Base-by-base conservation (phyloP, 92 coral and sea anemone genomes). In the Zoanthus solanderi region DNA sequence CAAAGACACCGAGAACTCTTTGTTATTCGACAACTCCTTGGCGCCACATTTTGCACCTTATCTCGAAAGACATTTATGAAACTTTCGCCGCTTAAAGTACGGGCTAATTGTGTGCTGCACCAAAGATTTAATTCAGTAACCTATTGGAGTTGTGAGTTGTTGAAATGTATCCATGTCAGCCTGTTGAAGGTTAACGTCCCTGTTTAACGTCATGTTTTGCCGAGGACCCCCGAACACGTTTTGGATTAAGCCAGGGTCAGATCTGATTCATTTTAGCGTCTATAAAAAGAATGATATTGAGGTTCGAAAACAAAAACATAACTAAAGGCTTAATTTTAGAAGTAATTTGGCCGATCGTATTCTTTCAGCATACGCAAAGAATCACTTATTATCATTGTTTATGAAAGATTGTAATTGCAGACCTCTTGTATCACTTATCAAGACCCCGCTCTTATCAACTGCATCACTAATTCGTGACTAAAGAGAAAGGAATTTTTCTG, bases 21-120 rank as follows among this genome's bases (percentile, higher is more conserved):
- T 81, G 85, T 81, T 45, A 63, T 66, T 77, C 47, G 44, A 81
- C 75, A 45, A 81, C 11, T 81, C 69, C 85, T 80, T 50, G 85
- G 85, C 85, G 75, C 85, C 74, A 80, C 56, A 42, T 63, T 81
- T 67, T 81, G 66, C 85, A 81, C 85, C 85, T 81, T 47, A 46
- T 65, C 85, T 81, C 85, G 42, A 80, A 80, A 47, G 75, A 81
- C 45, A 50, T 81, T 81, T 13, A 79, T 79, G 74, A 66, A 81
- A 81, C 11, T 71, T 42, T 50, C 47, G 61, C 75, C 58, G 75
- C 85, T 11, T 9, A 23, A 52, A 12, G 2, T 31, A 5, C 63
- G 75, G 11, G 17, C 34, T 34, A 31, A 67, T 28, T 67, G 53
- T 50, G 44, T 45, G 85, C 31, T 54, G n/a, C 85, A 81, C 28